phyloP scores from a whole-genome alignment of 2,888 invertebrate species.

The Sesamia inferens region DNA sequence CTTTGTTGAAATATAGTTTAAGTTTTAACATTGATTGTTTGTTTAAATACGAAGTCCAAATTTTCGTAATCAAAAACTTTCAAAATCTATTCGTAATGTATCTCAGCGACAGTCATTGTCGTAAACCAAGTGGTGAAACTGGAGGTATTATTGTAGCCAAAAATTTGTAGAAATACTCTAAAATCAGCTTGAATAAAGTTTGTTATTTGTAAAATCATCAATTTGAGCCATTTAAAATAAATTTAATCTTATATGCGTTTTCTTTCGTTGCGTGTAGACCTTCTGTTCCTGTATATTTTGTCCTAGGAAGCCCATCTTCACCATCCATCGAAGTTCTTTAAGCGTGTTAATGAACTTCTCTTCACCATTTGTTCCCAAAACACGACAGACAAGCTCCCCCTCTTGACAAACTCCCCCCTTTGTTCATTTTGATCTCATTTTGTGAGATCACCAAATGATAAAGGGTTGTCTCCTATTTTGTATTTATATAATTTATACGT shows the following conservation, averaged over 20 bases:
- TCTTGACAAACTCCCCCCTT: conserved; percentile 32
- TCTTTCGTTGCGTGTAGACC: no score
- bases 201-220: no score
- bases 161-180: no score
- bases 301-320: background rate
- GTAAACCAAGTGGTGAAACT: no score
- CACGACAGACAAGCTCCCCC: conserved; percentile 32
- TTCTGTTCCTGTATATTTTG: background rate
- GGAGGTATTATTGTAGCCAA: no score
- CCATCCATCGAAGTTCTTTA: background rate
- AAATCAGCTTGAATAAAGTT: no score
- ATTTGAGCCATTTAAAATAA: no score
- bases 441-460: conserved; percentile 46
- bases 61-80: no score
- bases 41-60: background rate
- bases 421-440: conserved; percentile 61
- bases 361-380: conserved; percentile 55
- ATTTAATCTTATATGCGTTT: no score
- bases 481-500: conserved; percentile 19
- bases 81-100: no score
- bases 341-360: background rate
- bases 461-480: conserved; percentile 20
- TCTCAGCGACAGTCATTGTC: no score
- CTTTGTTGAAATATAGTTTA: background rate
- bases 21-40: background rate